Percentiles rank a stretch among this genome's conserved stretches.
These are phyloP conservation scores for Mustelus asterias DNA, from an alignment of 2,113 vertebrate species.

Conservation along the genomic window DNA sequence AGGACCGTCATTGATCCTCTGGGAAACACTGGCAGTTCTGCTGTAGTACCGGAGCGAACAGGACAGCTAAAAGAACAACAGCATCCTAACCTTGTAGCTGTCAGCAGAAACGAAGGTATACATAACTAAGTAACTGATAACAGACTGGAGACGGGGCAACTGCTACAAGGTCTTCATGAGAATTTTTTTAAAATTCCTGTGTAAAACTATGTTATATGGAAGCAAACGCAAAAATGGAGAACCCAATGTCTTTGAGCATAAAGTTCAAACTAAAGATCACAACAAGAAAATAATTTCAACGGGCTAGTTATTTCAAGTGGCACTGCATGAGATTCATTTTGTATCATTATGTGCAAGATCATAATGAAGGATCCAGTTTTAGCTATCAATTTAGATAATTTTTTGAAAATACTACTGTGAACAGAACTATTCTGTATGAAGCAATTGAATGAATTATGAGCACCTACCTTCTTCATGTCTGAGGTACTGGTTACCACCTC, in stretches of 20 bases:
- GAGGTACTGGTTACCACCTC: constrained; percentile 94
- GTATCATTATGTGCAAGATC: background rate
- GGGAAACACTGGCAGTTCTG: background rate
- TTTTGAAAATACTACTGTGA: background rate
- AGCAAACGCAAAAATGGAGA: background rate
- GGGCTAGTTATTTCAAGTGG: background rate
- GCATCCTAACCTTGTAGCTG: background rate
- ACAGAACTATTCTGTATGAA: background rate
- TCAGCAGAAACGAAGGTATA: background rate
- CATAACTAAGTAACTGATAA: background rate
- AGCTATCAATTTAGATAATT: background rate
- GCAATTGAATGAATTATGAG: background rate
- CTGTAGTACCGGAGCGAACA: background rate
- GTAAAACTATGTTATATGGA: background rate
- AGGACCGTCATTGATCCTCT: background rate
- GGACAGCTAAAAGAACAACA: background rate
- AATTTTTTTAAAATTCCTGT: background rate
- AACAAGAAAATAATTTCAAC: background rate
- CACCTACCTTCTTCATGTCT: constrained; percentile 89
- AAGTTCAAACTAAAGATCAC: background rate
- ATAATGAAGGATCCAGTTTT: background rate
- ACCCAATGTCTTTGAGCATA: background rate
- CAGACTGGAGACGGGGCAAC: background rate
- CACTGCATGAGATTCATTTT: background rate
- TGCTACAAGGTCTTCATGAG: background rate